Evolutionary conservation across 2,888 invertebrate species (phyloP), one percentile per base, ranked within the genome.

Genomic region (Cryptocephalus primarius): DNA sequence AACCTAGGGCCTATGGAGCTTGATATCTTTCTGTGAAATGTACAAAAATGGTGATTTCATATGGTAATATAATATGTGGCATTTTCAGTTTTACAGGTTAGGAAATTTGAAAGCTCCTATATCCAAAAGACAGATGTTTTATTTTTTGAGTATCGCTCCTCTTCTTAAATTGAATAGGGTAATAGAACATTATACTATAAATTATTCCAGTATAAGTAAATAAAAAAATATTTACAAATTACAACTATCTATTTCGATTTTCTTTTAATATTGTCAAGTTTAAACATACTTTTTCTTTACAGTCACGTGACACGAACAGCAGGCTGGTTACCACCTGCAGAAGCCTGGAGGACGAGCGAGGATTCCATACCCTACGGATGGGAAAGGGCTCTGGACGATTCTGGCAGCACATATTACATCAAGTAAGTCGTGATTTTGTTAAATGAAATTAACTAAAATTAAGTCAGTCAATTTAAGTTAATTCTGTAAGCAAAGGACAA

Each of bases 281-380:
- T 22, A 22, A 22, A 22, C 22, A 4, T 4, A 6, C 6, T 1
- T 10, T 62, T 64, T 63, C 60, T 50, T 78, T 82, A 32, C 76
- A 91, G 91, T 68, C 90, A 90, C 72, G 77, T 84, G 63, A 86
- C 85, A 14, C 78, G 85, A 60, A 83, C 86, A 1, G 84, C 89
- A 1, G 85, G 86, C 60, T 93, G 92, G 92, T 71, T 92, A 55
- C 93, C 93, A 1, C 91, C 92, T 3, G 82, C 82, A 22, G 90
- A 90, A 66, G 82, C 83, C 62, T 93, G 92, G 92, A 73, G 67
- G 71, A 65, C 63, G 66, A 65, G 72, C 60, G 69, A 67, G 56
- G 76, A 80, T 47, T 77, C 83, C 41, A 74, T 92, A 48, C 91
- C 92, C 0, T 92, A 88, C 64, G 93, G 92, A 10, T 93, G 92